These are phyloP conservation scores for Taenioides sp. DNA, from an alignment of 2,797 vertebrate genomes.

Conservation along the genomic window DNA sequence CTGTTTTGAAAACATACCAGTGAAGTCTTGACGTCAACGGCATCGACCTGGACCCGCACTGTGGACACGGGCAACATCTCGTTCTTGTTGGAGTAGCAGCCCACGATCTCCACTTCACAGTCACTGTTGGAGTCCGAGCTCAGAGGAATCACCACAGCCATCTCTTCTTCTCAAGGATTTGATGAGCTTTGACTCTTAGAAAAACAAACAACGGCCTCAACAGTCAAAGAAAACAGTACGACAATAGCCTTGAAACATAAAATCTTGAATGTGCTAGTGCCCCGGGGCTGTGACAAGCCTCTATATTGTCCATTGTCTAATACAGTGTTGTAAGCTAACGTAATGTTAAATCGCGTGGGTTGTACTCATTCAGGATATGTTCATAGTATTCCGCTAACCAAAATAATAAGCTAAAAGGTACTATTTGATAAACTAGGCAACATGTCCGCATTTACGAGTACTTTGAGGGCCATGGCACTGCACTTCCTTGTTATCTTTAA, in stretches of 20 bases:
- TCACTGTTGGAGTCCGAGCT: slow-evolving; percentile 68
- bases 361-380: background rate
- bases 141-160: slow-evolving; percentile 67
- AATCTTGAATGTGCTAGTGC: background rate
- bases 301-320: background rate
- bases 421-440: background rate
- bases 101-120: slow-evolving; percentile 70
- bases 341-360: background rate
- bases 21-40: slow-evolving; percentile 30
- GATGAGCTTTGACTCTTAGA: background rate
- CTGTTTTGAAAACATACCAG: slow-evolving; percentile 38
- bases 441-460: background rate
- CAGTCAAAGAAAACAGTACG: background rate
- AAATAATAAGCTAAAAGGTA: background rate
- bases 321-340: background rate
- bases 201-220: background rate
- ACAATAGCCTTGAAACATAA: background rate
- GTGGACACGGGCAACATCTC: slow-evolving; percentile 21
- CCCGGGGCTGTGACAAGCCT: background rate
- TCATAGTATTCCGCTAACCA: background rate
- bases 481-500: slow-evolving; percentile 15
- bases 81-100: slow-evolving; percentile 26
- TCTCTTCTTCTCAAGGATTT: slow-evolving; percentile 16
- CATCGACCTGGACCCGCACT: slow-evolving; percentile 25
- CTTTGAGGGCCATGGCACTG: too few species aligned